Base-by-base conservation (phyloP, 2,797 vertebrate genomes). In the Philypnodon macrostomus region DNA sequence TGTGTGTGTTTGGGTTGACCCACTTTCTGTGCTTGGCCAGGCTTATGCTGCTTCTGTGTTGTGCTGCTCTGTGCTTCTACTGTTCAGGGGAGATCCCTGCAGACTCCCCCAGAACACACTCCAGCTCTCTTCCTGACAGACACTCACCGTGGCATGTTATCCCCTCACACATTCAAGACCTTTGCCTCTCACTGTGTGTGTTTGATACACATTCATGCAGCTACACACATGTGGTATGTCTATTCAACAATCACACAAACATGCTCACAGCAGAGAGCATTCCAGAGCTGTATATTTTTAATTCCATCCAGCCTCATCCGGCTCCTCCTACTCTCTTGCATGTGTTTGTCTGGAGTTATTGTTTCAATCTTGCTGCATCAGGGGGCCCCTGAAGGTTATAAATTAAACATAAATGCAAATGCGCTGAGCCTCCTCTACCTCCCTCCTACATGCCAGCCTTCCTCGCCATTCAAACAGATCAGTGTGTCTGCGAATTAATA, bases 381-480 rank as follows among this genome's bases (percentile, higher is more conserved):
- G 86, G 87, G 83, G 83, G 78, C 85, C 87, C 87, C 88, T 82
- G 86, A 86, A 88, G 80, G 89, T 90, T 89, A 90, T 91, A 91
- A 91, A 91, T 91, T 91, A 91, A 89, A 91, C 89, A 91, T 91
- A 87, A 86, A 91, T 91, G 89, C 88, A 89, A 91, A 91, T 90
- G 85, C 83, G 81, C 85, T 78, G 83, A 87, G 86, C 87, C 84
- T 83, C 82, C 78, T 75, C 79, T 70, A 67, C 78, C 72, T 69
- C 80, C 77, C 77, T 63, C 61, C 46, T 58, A 38, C 65, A 49
- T 51, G 58, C 65, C 55, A 63, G 60, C 64, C 80, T 74, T 60
- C 79, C 78, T 79, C 63, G 60, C 80, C 87, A 85, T 87, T 89
- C 86, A 89, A 86, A 88, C 81, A 87, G 83, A 89, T 88, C 87